phyloP scores from a whole-genome alignment of 2,888 invertebrate genomes.

The Nomada goodeniana region DNA sequence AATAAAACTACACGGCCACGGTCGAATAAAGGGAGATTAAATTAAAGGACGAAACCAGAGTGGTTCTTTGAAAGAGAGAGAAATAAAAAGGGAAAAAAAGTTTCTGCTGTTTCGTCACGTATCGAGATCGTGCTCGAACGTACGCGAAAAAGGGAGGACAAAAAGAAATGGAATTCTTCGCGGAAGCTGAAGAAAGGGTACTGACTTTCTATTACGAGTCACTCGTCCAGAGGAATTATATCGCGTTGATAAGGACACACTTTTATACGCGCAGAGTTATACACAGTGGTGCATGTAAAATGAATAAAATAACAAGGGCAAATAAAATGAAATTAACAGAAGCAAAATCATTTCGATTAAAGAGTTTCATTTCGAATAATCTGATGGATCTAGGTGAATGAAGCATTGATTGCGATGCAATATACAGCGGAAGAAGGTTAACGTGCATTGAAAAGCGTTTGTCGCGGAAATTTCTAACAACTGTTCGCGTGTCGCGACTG shows the following conservation, averaged over 20 bases:
- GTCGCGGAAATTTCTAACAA: not conserved
- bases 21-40: constrained; percentile 37
- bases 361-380: not conserved
- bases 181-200: not conserved
- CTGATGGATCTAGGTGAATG: not conserved
- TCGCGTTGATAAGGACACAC: not conserved
- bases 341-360: not conserved
- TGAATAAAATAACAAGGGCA: not conserved
- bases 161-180: constrained; percentile 15
- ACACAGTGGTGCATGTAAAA: too few relatives aligned
- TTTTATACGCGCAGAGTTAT: not conserved
- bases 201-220: constrained; percentile 3
- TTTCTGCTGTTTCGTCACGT: not conserved
- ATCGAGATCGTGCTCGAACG: not conserved
- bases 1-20: constrained; percentile 27
- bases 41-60: constrained; percentile 14
- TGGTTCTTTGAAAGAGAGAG: not conserved
- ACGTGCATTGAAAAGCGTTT: not conserved
- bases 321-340: not conserved
- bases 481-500: constrained; percentile 8
- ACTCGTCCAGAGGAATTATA: not conserved
- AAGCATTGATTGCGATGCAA: constrained; percentile 7
- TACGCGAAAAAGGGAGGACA: not conserved
- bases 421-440: not conserved
- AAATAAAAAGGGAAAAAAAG: not conserved